Conservation (phyloP, 2,797 vertebrate genomes). For the Ambastaia sidthimunki region DNA sequence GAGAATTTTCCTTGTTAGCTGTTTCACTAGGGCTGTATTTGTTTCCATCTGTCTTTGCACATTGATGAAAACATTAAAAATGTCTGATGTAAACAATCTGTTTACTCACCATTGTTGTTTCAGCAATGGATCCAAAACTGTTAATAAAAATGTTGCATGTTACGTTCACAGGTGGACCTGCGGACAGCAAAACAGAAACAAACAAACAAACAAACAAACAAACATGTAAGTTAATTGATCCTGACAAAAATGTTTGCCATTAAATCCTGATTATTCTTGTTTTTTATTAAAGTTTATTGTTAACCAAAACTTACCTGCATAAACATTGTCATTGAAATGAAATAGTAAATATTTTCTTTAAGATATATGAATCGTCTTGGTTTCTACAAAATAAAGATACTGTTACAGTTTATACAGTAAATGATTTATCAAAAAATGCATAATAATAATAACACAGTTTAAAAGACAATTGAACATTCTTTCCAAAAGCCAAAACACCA, state of each 20-base stretch:
- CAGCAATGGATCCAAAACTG: slow-evolving; percentile 98
- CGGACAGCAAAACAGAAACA: slow-evolving; percentile 56
- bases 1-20: too few relatives aligned
- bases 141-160: slow-evolving; percentile 99
- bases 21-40: not conserved
- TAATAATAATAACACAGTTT: slow-evolving; percentile 50
- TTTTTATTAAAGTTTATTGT: not conserved
- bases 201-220: not conserved
- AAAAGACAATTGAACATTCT: slow-evolving; percentile 45
- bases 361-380: not conserved
- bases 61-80: not conserved
- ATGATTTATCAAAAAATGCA: slow-evolving; percentile 50
- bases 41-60: not conserved
- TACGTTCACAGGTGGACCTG: slow-evolving; percentile 96
- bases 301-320: slow-evolving; percentile 53
- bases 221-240: not conserved
- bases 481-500: slow-evolving; percentile 61
- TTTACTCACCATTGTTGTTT: slow-evolving; percentile 96
- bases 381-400: slow-evolving; percentile 8
- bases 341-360: not conserved
- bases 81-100: not conserved
- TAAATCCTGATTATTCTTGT: not conserved
- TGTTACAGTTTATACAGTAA: slow-evolving; percentile 38
- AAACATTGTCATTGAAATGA: not conserved
- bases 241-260: not conserved